Evolutionary conservation across 2,888 invertebrate genomes (phyloP), one percentile per base, ranked within the genome.

Genomic region (Iselma pallidipennis): DNA sequence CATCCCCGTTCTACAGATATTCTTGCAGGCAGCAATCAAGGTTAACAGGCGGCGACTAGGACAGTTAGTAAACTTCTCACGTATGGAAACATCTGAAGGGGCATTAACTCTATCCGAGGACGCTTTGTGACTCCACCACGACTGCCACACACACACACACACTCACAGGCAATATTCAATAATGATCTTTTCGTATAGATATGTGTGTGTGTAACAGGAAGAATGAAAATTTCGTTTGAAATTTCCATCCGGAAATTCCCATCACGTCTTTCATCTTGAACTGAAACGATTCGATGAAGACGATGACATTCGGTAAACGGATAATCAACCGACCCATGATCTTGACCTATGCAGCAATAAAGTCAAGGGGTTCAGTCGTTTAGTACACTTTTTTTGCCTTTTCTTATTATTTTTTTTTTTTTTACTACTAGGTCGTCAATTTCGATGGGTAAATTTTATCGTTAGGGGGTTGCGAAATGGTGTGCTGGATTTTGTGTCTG

Each of bases 241-340:
- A 5, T 26, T 26, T 37, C 45, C 28, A 31, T 25, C 45, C 10
- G 53, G 28, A 19, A 16, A 61, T 61, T 61, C 61, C 31, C 28
- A 29, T 55, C 61, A 57, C 61, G 61, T 61, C 49, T 57, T 55
- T 61, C 57, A 57, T 61, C 57, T 61, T 55, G 28, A 57, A n/a
- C n/a, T n/a, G n/a, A 50, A 57, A 61, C 53, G 57, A 49, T 54
- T 49, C 53, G 57, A 61, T 60, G 55, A 60, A 56, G 55, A 59
- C 49, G 49, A 49, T 54, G 25, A n/a, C n/a, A n/a, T n/a, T n/a
- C n/a, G 55, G 59, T 59, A 54, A 61, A 61, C 61, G 56, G 51
- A 61, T 56, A 61, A 61, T 61, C 61, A 56, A 61, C 55, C 51
- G 6, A 25, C n/a, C n/a, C n/a, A n/a, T n/a, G 37, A 49, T 55